Base-by-base conservation (phyloP, 2,113 vertebrate genomes). In the Menura novaehollandiae region DNA sequence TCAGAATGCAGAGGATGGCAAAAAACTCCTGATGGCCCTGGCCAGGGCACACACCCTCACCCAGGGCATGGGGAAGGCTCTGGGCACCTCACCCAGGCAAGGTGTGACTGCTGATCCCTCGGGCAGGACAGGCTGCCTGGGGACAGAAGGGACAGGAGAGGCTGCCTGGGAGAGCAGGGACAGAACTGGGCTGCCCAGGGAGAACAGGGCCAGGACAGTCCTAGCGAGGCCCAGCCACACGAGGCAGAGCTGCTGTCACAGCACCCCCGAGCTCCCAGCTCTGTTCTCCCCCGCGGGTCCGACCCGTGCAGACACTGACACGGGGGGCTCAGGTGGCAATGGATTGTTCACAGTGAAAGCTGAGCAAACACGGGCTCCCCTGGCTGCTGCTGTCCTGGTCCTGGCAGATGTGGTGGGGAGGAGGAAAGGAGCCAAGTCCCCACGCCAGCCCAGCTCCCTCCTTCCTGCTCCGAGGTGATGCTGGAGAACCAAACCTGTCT, bases 41-140 rank as follows among this genome's bases (percentile, higher is more conserved):
- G 68, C 13, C 56, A 14, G 72, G 80, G 63, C 73, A 56, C 56
- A 13, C 13, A 12, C 22, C 63, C 20, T 4, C 59, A 6, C 6
- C 49, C 89, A 4, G 95, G 5, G 1, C 81, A 85, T 5, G 1
- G 20, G 43, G 39, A 24, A 28, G 46, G 77, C 39, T 84, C 68
- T 3, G 6, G 3, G 53, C 39, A 69, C 16, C 87, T 58, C 63
- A 56, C 4, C 67, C 59, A 5, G 1, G 5, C 0, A 2, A 37
- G 44, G 53, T 12, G 78, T 1, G 71, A 22, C 11, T 35, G 88
- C 62, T 33, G 51, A 14, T 7, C 9, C 60, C 39, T 12, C 2
- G 9, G 77, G 63, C 28, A 37, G 37, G 63, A 22, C 18, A 17
- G 81, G 12, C 23, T 21, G 21, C 1, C 44, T 33, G 55, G 49